phyloP scores from a whole-genome alignment of 1,140 invertebrate genomes.

The Tetranychus cinnabarinus region DNA sequence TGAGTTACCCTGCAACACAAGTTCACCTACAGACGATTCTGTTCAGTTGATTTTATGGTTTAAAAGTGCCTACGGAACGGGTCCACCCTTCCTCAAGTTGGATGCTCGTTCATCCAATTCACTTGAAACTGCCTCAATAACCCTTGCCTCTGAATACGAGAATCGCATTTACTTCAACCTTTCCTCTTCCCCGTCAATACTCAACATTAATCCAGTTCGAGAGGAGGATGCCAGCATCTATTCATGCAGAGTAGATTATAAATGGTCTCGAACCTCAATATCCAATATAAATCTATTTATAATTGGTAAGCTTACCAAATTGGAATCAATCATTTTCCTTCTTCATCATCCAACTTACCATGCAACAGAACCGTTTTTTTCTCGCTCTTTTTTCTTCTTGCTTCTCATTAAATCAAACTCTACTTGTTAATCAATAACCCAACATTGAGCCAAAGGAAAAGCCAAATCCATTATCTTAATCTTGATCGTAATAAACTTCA shows the following conservation, averaged over 20 bases:
- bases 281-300: background rate
- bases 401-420: no score
- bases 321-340: no score
- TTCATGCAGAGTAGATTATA: slow-evolving; percentile 1
- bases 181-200: background rate
- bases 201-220: background rate
- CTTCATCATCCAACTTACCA: no score
- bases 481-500: no score
- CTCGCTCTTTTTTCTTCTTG: background rate
- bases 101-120: background rate
- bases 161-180: background rate
- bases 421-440: no score
- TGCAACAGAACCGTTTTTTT: background rate
- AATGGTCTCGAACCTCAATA: background rate
- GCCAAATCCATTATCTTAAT: no score
- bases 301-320: background rate
- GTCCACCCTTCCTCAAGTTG: background rate
- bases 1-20: background rate
- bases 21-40: background rate
- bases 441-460: no score
- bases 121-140: background rate
- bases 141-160: background rate
- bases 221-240: background rate
- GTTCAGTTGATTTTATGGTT: background rate
- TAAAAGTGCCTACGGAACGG: background rate